Conservation (phyloP, 2,113 vertebrate species). For the Setophaga petechia region DNA sequence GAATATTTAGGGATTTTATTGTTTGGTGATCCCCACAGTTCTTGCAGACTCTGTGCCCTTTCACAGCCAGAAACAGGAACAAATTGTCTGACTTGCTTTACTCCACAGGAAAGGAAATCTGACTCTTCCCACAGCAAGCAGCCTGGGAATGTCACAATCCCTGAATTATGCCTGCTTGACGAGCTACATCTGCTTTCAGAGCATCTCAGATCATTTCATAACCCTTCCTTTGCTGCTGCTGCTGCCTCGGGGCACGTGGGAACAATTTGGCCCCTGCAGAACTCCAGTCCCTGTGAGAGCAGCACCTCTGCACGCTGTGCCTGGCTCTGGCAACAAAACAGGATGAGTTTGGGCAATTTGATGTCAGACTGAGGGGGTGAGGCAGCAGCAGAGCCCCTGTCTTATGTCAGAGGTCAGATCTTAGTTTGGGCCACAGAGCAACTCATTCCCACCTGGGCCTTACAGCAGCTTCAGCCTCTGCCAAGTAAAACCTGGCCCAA, state of each 20-base stretch:
- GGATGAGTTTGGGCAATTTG: not conserved
- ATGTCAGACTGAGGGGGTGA: not conserved
- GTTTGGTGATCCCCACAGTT: not conserved
- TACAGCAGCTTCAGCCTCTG: not conserved
- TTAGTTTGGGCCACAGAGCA: not conserved
- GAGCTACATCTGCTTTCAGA: constrained; percentile 3
- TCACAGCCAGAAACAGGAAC: not conserved
- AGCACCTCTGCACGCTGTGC: not conserved
- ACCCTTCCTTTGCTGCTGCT: not conserved
- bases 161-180: not conserved
- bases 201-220: not conserved
- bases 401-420: not conserved
- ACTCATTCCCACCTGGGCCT: not conserved
- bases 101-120: not conserved
- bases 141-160: not conserved
- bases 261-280: not conserved
- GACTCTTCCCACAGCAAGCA: constrained; percentile 3
- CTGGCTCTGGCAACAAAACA: not conserved
- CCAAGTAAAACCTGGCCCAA: not conserved
- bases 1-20: not conserved
- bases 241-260: fast-evolving
- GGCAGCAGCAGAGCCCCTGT: not conserved
- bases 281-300: not conserved
- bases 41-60: not conserved
- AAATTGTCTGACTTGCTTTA: not conserved